A percentile compares a stretch with the other conserved stretches of the same genome.
Evolutionary conservation across 2,113 vertebrate species (phyloP).

Genomic region (Pomatorhinus ruficollis): DNA sequence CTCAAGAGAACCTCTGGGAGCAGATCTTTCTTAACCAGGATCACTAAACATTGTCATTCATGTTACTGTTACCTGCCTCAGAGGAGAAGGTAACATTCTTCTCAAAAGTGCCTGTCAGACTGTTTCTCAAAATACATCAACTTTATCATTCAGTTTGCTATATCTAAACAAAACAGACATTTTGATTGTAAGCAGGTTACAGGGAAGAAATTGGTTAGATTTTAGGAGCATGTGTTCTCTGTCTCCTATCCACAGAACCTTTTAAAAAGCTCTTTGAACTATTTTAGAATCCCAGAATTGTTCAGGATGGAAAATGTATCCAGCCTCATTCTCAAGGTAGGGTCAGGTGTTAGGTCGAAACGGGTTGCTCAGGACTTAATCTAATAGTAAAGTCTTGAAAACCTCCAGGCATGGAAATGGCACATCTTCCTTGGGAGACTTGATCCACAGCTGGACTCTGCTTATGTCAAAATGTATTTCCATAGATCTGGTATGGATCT

Average conservation of each 20-base stretch:
- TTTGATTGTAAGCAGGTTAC: background rate
- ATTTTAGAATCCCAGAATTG: background rate
- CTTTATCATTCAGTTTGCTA: background rate
- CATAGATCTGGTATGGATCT: background rate
- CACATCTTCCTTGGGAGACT: background rate
- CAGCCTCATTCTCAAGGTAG: background rate
- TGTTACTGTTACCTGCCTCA: background rate
- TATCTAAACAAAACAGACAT: conserved; percentile 44
- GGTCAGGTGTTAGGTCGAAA: background rate
- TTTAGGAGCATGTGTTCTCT: background rate
- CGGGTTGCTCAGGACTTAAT: background rate
- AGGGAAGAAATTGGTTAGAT: background rate
- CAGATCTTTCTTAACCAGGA: conserved; percentile 32
- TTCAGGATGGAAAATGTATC: background rate
- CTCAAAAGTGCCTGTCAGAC: background rate
- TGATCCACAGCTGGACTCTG: background rate
- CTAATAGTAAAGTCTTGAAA: background rate
- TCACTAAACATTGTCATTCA: conserved; percentile 19
- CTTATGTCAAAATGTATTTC: background rate
- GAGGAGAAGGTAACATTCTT: background rate
- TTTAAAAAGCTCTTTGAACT: background rate
- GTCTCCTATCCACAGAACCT: background rate
- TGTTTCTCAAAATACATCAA: conserved; percentile 20
- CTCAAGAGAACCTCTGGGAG: background rate
- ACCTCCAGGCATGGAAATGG: background rate